These are phyloP conservation scores for Calycopis cecrops DNA, from an alignment of 1,140 invertebrate species.

Conservation along the genomic window DNA sequence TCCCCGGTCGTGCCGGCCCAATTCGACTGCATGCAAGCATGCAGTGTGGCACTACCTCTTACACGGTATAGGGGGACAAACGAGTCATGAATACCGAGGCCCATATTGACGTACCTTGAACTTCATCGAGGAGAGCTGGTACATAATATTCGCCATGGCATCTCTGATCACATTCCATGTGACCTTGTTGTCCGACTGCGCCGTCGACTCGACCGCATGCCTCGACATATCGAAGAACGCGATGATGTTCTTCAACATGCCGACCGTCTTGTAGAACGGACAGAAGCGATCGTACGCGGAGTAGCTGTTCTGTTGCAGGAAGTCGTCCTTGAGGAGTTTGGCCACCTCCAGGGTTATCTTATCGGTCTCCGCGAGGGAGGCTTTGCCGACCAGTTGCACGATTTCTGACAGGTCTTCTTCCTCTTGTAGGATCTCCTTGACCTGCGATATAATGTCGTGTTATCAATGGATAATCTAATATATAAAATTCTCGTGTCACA, in stretches of 20 bases:
- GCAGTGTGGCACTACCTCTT: too few relatives aligned
- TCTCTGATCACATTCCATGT: constrained; percentile 99
- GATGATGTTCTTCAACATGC: constrained; percentile 99
- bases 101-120: constrained; percentile 99
- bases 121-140: constrained; percentile 99
- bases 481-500: too few relatives aligned
- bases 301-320: constrained; percentile 98
- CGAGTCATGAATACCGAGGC: too few relatives aligned
- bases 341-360: constrained; percentile 99
- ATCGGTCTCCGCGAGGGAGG: constrained; percentile 97
- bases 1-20: too few relatives aligned
- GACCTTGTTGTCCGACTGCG: constrained; percentile 98
- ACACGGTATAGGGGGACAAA: too few relatives aligned
- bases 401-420: constrained; percentile 99
- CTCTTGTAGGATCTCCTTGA: constrained; percentile 98
- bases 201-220: constrained; percentile 97
- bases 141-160: constrained; percentile 96
- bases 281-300: constrained; percentile 98
- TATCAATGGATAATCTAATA: too few relatives aligned
- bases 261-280: constrained; percentile 99
- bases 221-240: constrained; percentile 98
- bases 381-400: constrained; percentile 99
- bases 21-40: too few relatives aligned
- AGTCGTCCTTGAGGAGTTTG: constrained; percentile 99
- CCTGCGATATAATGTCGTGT: constrained; percentile 48